These are phyloP conservation scores for Bungarus multicinctus DNA, from an alignment of 2,113 vertebrate species.

Conservation along the genomic window DNA sequence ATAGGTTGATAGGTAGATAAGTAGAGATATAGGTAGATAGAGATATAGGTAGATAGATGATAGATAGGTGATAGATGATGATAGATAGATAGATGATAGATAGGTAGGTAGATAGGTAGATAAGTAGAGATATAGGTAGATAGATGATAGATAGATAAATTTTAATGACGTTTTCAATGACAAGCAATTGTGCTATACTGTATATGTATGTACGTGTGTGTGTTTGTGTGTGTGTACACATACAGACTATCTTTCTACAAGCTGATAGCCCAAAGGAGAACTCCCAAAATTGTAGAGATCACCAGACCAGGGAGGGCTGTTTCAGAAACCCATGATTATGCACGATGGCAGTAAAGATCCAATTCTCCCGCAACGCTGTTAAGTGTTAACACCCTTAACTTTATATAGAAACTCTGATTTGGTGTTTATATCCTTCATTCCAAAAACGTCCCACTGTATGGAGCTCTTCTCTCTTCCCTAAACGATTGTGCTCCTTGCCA, in stretches of 20 bases:
- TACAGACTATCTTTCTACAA: background rate
- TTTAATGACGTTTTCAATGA: background rate
- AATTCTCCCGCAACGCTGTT: background rate
- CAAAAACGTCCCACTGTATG: background rate
- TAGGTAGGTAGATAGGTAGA: background rate
- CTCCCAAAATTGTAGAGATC: background rate
- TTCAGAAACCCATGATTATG: background rate
- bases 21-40: too few species aligned
- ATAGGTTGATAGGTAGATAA: too few species aligned
- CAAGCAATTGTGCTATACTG: background rate
- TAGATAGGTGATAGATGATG: background rate
- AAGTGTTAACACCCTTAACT: too few species aligned
- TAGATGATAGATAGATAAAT: background rate
- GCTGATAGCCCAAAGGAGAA: background rate
- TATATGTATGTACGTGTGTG: too few species aligned
- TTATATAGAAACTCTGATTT: background rate
- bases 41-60: too few species aligned
- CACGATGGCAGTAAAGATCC: background rate
- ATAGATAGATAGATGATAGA: background rate
- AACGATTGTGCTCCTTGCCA: background rate
- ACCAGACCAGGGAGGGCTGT: background rate
- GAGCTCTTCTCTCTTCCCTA: background rate
- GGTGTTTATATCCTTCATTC: fast-evolving
- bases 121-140: too few species aligned
- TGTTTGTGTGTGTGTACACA: background rate